Evolutionary conservation across 2,888 invertebrate genomes (phyloP).

Genomic region (Cerastis leucographa): DNA sequence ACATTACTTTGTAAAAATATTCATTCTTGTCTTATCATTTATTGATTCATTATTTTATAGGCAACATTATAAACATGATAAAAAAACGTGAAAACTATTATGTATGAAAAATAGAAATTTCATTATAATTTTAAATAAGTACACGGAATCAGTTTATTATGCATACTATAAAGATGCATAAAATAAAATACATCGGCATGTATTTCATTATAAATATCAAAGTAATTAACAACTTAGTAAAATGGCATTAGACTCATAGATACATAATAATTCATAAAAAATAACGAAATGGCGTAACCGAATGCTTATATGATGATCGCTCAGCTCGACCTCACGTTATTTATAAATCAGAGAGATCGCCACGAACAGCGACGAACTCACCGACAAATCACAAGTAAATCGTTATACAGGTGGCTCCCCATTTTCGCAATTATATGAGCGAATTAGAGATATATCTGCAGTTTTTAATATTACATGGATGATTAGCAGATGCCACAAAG

Average conservation of each 20-base stretch:
- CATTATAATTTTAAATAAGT: conserved; percentile 87
- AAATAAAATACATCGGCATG: conserved; percentile 76
- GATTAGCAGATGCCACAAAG: conserved; percentile 57
- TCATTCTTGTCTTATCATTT: conserved; percentile 89
- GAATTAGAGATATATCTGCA: conserved; percentile 59
- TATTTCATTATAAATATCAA: conserved; percentile 74
- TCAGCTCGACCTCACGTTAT: conserved; percentile 57
- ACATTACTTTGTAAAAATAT: conserved; percentile 91
- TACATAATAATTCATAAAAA: conserved; percentile 69
- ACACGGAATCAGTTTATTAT: conserved; percentile 83
- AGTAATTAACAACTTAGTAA: conserved; percentile 78
- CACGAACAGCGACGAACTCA: conserved; percentile 28
- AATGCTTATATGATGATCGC: conserved; percentile 62
- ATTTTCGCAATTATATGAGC: conserved; percentile 51
- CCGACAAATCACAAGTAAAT: conserved; percentile 58
- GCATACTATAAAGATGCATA: conserved; percentile 78
- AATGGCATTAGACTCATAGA: conserved; percentile 76
- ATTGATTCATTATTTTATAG: conserved; percentile 88
- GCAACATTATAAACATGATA: conserved; percentile 87
- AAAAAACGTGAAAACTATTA: conserved; percentile 86
- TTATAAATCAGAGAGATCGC: conserved; percentile 48
- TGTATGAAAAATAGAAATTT: conserved; percentile 85
- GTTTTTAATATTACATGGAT: conserved; percentile 58
- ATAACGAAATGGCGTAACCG: conserved; percentile 73
- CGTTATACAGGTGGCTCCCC: conserved; percentile 44